Conservation (phyloP, 23 tunicate genomes). For the Styela plicata region DNA sequence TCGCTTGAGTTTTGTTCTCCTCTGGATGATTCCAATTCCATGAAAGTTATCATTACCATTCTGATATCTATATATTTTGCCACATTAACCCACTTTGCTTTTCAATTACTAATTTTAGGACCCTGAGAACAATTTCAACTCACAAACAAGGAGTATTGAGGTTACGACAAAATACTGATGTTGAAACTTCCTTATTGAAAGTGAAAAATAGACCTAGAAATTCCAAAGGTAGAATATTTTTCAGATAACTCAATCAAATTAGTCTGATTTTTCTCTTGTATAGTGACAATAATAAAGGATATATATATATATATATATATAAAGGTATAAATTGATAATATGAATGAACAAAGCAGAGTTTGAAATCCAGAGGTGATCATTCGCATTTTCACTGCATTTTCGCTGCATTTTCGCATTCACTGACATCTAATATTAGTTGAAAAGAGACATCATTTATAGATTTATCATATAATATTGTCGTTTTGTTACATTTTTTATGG, state of each 20-base stretch:
- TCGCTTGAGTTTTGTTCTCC: too few relatives aligned
- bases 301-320: background rate
- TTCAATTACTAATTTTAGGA: conserved; percentile 71
- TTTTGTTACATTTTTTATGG: too few relatives aligned
- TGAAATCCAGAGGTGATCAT: too few relatives aligned
- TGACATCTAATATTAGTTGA: too few relatives aligned
- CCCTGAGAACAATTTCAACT: conserved; percentile 56
- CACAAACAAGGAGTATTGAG: conserved; percentile 66
- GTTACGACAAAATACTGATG: conserved; percentile 49
- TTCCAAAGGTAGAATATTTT: conserved; percentile 45
- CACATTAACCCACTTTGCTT: too few relatives aligned
- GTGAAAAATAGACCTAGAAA: conserved; percentile 46
- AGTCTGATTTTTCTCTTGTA: background rate
- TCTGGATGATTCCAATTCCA: too few relatives aligned
- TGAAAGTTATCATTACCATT: too few relatives aligned
- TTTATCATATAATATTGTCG: too few relatives aligned
- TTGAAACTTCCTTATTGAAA: conserved; percentile 44
- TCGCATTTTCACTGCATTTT: too few relatives aligned
- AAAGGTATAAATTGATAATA: background rate
- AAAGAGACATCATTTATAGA: too few relatives aligned
- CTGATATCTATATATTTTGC: too few relatives aligned
- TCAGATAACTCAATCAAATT: background rate
- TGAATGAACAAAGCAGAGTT: background rate
- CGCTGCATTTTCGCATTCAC: too few relatives aligned
- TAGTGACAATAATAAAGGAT: background rate